Percentiles rank a stretch among this genome's conserved stretches.
phyloP scores from a whole-genome alignment of 2,888 invertebrate genomes.

The Dione vanillae region DNA sequence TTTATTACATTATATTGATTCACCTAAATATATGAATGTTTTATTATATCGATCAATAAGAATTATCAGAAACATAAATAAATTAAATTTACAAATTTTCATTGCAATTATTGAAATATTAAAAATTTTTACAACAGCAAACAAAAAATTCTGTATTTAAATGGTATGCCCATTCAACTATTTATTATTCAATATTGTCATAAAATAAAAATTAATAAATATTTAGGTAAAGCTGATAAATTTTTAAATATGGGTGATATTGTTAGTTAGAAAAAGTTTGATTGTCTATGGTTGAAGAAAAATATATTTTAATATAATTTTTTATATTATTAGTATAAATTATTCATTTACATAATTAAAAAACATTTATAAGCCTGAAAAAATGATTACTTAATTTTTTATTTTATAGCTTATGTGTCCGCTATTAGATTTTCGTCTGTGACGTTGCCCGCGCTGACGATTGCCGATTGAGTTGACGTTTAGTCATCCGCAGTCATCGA shows the following conservation, averaged over 20 bases:
- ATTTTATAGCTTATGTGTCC: constrained; percentile 17
- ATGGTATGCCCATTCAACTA: too few species aligned
- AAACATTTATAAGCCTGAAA: background rate
- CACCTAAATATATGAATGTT: background rate
- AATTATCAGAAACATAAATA: too few species aligned
- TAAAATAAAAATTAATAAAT: too few species aligned
- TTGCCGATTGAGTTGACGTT: constrained; percentile 43
- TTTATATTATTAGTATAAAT: background rate
- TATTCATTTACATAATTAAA: background rate
- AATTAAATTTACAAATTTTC: too few species aligned
- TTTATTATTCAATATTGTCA: too few species aligned
- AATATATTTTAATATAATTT: background rate
- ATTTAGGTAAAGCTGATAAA: too few species aligned
- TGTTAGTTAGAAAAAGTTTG: background rate
- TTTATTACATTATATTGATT: background rate
- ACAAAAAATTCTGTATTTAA: too few species aligned
- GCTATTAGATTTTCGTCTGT: constrained; percentile 35
- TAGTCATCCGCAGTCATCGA: constrained; percentile 40
- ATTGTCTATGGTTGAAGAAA: constrained; percentile 11
- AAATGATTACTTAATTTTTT: background rate
- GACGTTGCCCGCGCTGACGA: constrained; percentile 50
- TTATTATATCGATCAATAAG: background rate
- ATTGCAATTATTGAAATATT: too few species aligned
- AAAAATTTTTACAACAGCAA: too few species aligned
- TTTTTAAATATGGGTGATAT: background rate